phyloP scores from a whole-genome alignment of 2,888 invertebrate species.

The Sclerodermus sp. region DNA sequence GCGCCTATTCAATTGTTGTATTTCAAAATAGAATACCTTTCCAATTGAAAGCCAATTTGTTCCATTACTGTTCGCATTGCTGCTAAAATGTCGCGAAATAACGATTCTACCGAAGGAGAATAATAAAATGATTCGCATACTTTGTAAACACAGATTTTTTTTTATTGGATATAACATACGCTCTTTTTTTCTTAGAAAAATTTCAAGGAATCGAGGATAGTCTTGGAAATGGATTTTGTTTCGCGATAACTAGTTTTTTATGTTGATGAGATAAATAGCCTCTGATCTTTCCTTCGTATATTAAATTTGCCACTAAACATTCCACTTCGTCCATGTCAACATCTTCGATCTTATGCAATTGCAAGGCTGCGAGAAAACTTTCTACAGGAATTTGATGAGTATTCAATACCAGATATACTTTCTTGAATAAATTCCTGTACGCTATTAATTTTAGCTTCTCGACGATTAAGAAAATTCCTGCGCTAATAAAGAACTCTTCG shows the following conservation, averaged over 20 bases:
- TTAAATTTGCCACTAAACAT: constrained; percentile 95
- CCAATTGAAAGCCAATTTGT: no score
- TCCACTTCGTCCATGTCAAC: constrained; percentile 93
- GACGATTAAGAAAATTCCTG: constrained; percentile 96
- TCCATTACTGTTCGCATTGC: no score
- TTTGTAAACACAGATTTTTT: no score
- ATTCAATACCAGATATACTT: constrained; percentile 76
- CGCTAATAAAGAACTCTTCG: constrained; percentile 90
- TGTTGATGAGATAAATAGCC: constrained; percentile 98
- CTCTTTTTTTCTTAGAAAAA: no score
- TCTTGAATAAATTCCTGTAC: constrained; percentile 94
- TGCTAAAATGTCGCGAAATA: no score
- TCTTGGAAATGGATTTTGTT: constrained; percentile 93
- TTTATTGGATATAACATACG: no score
- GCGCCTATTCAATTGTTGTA: no score
- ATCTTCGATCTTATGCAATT: constrained; percentile 79
- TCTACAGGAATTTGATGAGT: constrained; percentile 88
- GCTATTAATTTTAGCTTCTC: constrained; percentile 95
- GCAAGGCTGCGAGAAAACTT: constrained; percentile 79
- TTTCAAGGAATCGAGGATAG: constrained; percentile 66
- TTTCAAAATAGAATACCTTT: no score
- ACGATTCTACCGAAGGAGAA: no score
- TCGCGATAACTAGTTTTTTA: constrained; percentile 95
- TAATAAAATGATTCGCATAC: no score
- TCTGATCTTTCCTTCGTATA: constrained; percentile 95